Evolutionary conservation across 2,888 invertebrate genomes (phyloP).

Genomic region (Tachina lurida): DNA sequence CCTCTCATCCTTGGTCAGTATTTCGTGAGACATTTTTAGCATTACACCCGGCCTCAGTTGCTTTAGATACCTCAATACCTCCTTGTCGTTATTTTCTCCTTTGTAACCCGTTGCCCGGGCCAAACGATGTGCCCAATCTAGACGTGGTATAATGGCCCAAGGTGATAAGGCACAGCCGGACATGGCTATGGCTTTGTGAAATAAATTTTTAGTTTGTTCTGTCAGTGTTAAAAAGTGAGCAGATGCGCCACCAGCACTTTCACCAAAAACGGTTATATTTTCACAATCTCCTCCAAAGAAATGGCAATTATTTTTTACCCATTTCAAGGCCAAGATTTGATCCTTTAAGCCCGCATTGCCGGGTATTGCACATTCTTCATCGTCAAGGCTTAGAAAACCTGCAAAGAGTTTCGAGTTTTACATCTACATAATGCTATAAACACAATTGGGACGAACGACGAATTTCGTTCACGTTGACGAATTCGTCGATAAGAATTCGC

Average conservation of each 20-base stretch:
- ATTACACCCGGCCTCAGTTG: slow-evolving; percentile 79
- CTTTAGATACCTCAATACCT: slow-evolving; percentile 80
- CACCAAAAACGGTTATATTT: slow-evolving; percentile 84
- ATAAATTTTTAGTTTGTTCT: slow-evolving; percentile 82
- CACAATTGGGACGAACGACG: no score
- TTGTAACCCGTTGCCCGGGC: slow-evolving; percentile 80
- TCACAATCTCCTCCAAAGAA: slow-evolving; percentile 84
- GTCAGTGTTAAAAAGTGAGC: slow-evolving; percentile 84
- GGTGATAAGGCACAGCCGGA: slow-evolving; percentile 80
- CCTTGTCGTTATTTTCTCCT: slow-evolving; percentile 79
- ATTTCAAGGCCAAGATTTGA: slow-evolving; percentile 84
- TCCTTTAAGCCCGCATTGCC: slow-evolving; percentile 85
- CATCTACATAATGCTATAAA: no score
- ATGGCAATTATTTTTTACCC: slow-evolving; percentile 84
- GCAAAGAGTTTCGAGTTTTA: neutral
- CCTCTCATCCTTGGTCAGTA: slow-evolving; percentile 80
- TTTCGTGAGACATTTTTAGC: slow-evolving; percentile 79
- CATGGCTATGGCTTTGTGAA: slow-evolving; percentile 81
- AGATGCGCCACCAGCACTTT: slow-evolving; percentile 84
- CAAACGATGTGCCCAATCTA: slow-evolving; percentile 79
- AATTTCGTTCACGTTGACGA: no score
- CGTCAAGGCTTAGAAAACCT: slow-evolving; percentile 84
- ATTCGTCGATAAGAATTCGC: no score
- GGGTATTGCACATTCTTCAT: slow-evolving; percentile 83
- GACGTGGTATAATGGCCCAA: slow-evolving; percentile 79